Base-by-base conservation (phyloP, 2,113 vertebrate genomes). In the Salvelinus namaycush region DNA sequence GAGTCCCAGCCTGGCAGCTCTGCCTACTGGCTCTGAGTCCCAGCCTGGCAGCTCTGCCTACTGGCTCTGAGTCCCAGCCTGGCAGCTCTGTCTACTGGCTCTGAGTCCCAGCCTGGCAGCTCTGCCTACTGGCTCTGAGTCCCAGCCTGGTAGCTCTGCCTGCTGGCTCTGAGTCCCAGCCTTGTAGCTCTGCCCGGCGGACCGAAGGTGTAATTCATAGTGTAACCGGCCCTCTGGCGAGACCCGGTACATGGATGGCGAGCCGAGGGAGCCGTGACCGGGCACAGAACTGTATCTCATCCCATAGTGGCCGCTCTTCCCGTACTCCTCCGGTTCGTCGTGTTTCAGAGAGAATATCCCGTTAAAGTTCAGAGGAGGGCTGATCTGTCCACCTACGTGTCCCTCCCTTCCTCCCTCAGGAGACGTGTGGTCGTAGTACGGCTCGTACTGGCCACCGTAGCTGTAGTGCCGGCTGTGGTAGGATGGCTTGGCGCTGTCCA, bases 301-400 rank as follows among this genome's bases (percentile, higher is more conserved):
- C 49, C 97, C 95, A 1, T 97, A 99, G 94, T 97, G 97, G 89
- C 96, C 94, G 94, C 95, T 95, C 93, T 98, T 98, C 84, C 93
- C 93, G 90, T 97, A 98, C 90, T 99, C 97, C 88, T 96, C 95
- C 84, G 94, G 93, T 76, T 98, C 96, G 91, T 99, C 97, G 94
- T 97, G 97, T 93, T 99, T 97, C 86, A 99, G 95, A 89, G 97
- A 98, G 94, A 99, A 99, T 92, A 99, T 98, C 91, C 97, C 97
- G 93, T 98, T 98, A 91, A 98, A 98, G 95, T 97, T 99, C 94
- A 98, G 96, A 77, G 96, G 94, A 68, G 97, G 97, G 89, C 97
- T 98, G 92, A 97, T 92, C 92, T 96, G 95, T 90, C 96, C 92
- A 90, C 98, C 97, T 80, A 98, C 97, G 88, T 95, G 96, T 75